phyloP scores from a whole-genome alignment of 2,113 vertebrate genomes.

The Telmatochromis brichardi region DNA sequence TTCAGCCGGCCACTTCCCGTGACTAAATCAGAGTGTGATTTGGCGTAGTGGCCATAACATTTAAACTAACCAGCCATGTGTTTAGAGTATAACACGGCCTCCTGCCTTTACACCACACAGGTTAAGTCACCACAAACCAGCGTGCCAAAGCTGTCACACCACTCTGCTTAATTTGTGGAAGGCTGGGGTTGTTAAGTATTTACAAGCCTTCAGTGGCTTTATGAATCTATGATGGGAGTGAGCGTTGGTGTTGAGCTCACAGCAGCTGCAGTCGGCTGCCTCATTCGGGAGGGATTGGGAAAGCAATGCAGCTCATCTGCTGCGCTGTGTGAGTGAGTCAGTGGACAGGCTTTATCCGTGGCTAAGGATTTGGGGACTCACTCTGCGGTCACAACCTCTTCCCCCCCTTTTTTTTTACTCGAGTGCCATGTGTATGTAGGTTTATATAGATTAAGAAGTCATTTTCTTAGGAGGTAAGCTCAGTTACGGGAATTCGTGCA shows the following conservation, averaged over 20 bases:
- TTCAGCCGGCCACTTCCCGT: not conserved
- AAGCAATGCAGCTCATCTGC: constrained; percentile 15
- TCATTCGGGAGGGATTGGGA: constrained; percentile 12
- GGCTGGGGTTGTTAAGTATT: constrained; percentile 25
- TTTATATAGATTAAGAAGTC: not conserved
- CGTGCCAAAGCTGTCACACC: not conserved
- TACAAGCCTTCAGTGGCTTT: constrained; percentile 22
- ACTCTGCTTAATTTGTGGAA: constrained; percentile 14
- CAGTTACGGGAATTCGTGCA: constrained; percentile 14
- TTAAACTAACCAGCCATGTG: not conserved
- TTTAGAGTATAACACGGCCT: not conserved
- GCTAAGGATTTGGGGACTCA: not conserved
- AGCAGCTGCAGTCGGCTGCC: constrained; percentile 46
- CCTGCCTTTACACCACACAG: not conserved
- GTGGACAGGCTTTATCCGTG: constrained; percentile 12
- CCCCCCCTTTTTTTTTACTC: not conserved
- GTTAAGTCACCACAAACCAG: constrained; percentile 10
- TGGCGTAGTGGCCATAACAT: not conserved
- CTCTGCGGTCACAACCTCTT: not conserved
- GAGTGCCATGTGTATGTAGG: not conserved
- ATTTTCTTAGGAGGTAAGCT: not conserved
- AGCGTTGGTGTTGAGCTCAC: not conserved
- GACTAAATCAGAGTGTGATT: not conserved
- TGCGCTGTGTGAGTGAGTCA: not conserved
- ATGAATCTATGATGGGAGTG: not conserved